A percentile compares a stretch with the other conserved stretches of the same genome.
Conservation (phyloP, 2,113 vertebrate genomes). For the Manacus vitellinus region DNA sequence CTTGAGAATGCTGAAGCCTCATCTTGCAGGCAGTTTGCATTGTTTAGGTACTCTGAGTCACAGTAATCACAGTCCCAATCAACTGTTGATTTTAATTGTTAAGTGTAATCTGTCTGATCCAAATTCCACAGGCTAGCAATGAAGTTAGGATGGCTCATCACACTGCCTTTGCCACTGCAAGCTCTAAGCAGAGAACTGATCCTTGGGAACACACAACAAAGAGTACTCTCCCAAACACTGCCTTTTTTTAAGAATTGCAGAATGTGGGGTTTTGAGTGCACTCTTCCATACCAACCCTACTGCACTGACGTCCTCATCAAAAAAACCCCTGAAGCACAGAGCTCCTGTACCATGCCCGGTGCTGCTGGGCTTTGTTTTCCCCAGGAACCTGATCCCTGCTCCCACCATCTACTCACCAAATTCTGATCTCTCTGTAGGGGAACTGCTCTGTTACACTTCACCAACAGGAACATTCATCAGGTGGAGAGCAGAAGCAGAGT, state of each 20-base stretch:
- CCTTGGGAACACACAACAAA: not conserved
- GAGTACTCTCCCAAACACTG: fast-evolving
- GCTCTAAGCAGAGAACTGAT: not conserved
- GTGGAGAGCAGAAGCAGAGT: not conserved
- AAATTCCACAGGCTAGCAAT: not conserved
- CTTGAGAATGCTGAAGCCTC: not conserved
- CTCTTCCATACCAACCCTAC: fast-evolving
- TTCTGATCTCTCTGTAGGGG: not conserved
- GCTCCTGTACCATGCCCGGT: not conserved
- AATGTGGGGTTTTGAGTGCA: fast-evolving
- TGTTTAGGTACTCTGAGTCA: not conserved
- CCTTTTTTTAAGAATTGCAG: not conserved
- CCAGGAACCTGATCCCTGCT: not conserved
- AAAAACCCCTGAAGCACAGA: not conserved
- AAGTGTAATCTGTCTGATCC: not conserved
- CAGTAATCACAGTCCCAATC: not conserved
- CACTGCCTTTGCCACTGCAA: not conserved
- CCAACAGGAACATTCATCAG: not conserved
- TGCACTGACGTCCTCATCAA: not conserved
- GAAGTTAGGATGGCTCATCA: not conserved
- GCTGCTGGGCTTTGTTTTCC: not conserved
- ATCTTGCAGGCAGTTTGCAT: not conserved
- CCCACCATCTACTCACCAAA: not conserved
- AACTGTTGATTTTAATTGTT: not conserved
- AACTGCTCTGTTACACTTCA: not conserved